Conservation (phyloP, 2,113 vertebrate species). For the Myxocyprinus asiaticus region DNA sequence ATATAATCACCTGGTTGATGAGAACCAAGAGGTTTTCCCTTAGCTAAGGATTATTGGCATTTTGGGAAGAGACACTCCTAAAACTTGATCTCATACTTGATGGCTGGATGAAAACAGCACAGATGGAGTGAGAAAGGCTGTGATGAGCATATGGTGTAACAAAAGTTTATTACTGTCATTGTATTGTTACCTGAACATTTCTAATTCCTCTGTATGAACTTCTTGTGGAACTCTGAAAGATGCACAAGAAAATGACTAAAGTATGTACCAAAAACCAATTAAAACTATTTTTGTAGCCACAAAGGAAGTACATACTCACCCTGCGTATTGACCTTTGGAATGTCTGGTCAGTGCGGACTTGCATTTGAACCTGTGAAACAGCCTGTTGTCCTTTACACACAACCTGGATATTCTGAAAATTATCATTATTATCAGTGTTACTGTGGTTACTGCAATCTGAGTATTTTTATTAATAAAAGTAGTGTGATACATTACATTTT, state of each 20-base stretch:
- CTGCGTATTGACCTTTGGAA: neutral
- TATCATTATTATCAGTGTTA: neutral
- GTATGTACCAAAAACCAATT: too few species aligned
- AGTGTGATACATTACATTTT: too few species aligned
- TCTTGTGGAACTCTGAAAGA: slow-evolving; percentile 36
- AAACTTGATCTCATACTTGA: neutral
- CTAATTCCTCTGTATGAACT: neutral
- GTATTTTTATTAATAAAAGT: too few species aligned
- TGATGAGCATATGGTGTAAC: too few species aligned
- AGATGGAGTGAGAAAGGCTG: neutral
- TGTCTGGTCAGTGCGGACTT: neutral
- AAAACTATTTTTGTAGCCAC: too few species aligned
- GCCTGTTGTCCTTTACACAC: too few species aligned
- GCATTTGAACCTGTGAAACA: neutral
- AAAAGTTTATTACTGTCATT: too few species aligned
- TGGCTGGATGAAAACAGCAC: slow-evolving; percentile 3
- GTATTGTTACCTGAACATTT: slow-evolving; percentile 20
- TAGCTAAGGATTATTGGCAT: neutral
- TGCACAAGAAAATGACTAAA: neutral
- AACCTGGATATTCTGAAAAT: too few species aligned
- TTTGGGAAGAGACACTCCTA: neutral
- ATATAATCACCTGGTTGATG: slow-evolving; percentile 20
- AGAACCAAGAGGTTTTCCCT: neutral
- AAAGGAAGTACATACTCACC: neutral
- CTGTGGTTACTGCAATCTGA: too few species aligned